Evolutionary conservation across 2,888 invertebrate species (phyloP), one percentile per base, ranked within the genome.

Genomic region (Platynereis dumerilii): DNA sequence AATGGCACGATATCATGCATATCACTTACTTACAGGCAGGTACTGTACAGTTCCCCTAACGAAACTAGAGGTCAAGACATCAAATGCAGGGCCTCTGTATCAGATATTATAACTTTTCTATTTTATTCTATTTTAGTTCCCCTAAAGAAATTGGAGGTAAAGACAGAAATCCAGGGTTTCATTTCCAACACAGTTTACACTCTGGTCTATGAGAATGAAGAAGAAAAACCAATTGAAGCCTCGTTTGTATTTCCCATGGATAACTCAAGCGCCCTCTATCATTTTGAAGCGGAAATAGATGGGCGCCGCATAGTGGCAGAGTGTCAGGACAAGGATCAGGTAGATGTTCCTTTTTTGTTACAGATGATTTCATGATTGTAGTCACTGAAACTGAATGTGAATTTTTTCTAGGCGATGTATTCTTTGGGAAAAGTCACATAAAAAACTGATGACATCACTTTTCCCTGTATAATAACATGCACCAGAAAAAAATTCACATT

Each of bases 181-280:
- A 44, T 73, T 1, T 71, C 69, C 7, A 64, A 65, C 56, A 72
- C 75, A 5, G 55, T 61, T 12, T 70, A 73, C 7, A 67, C 48
- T 2, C 62, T 76, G 24, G 56, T 45, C 17, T 78, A 76, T 60
- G 53, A 60, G 53, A 77, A 77, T 62, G 64, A 67, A 17, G 71
- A 70, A 28, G 60, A 69, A n/a, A 62, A 66, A 5, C 69, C 74
- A 7, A 58, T 75, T 10, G 75, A 76, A 58, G 74, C 73, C 39
- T 64, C 66, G 24, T 78, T 74, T 65, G 69, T 72, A 2, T 78
- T 78, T 60, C 78, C 78, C 20, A 60, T 78, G 62, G 77, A 77
- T 63, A 73, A 74, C 24, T 65, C 67, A 26, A 70, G 75, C 58
- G 75, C 74, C 15, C 75, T 77, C n/a, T 78, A 73, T 61, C 69